Evolutionary conservation across 2,888 invertebrate genomes (phyloP), one percentile per base, ranked within the genome.

Genomic region (Drosophila imparisetae): DNA sequence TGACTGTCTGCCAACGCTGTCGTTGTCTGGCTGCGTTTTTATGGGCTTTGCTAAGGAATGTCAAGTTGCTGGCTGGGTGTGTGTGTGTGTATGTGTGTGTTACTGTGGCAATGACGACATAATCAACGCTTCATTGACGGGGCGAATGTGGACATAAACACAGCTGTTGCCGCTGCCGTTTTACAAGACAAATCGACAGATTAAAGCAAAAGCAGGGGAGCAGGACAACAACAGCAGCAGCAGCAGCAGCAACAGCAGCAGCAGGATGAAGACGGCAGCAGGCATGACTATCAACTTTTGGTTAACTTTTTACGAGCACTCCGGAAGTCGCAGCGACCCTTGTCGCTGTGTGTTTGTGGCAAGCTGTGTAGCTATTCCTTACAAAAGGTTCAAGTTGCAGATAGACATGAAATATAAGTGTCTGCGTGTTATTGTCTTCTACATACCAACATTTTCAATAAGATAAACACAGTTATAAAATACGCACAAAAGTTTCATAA

Each of bases 91-190:
- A 24, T 61, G 36, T 61, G 40, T 53, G 53, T 55, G 52, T 49
- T 50, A 50, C 60, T 77, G 73, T 66, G 67, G 64, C 66, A 75
- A 69, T 84, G 83, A 84, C 82, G 78, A 86, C 83, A 84, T 86
- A 84, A 84, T 84, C 87, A 86, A 84, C 87, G 83, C 83, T 81
- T 80, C 83, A 87, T 85, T 83, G 88, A 83, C 75, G 69, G 66
- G 59, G 65, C 76, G 55, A 66, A 65, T 72, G 80, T 66, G 81
- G 79, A 81, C 79, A 79, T 77, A 74, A 79, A 79, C 69, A 77
- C 77, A 80, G 74, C 78, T 76, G 81, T 69, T 60, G 76, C 54
- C 52, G 15, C 62, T 49, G 75, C 63, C 62, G 66, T 40, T 66
- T 60, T 57, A 61, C 73, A 80, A 69, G 69, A 81, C 76, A 78